phyloP scores from a whole-genome alignment of 2,797 vertebrate species.

The Lycodopsis pacificus region DNA sequence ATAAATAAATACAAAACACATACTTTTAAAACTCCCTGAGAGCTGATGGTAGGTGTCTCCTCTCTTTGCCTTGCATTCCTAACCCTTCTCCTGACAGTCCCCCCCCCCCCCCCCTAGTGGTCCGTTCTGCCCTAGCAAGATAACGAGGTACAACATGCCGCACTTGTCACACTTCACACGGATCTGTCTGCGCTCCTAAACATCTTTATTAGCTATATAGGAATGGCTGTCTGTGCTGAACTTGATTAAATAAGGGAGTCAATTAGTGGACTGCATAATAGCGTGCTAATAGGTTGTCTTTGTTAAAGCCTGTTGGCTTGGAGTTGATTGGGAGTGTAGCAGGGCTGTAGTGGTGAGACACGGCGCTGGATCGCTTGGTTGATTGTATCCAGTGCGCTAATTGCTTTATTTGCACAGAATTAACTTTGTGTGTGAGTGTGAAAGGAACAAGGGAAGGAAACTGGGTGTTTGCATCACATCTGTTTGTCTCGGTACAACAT shows the following conservation, averaged over 20 bases:
- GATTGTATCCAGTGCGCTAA: conserved; percentile 40
- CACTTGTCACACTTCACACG: not conserved
- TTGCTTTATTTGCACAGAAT: conserved; percentile 35
- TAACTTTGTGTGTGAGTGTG: not conserved
- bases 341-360: conserved; percentile 3
- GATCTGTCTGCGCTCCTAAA: conserved; percentile 27
- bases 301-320: conserved; percentile 38
- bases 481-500: not conserved
- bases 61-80: not conserved
- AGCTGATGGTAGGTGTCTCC: conserved; percentile 13
- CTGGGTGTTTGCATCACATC: not conserved
- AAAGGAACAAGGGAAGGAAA: not conserved
- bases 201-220: conserved; percentile 21
- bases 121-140: conserved; percentile 29
- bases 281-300: conserved; percentile 29
- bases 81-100: conserved; percentile 45
- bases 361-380: conserved; percentile 4
- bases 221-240: conserved; percentile 19
- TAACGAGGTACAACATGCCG: conserved; percentile 4
- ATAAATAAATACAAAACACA: no score
- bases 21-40: not conserved
- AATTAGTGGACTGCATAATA: conserved; percentile 49
- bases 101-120: conserved; percentile 74
- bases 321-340: conserved; percentile 24
- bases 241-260: conserved; percentile 50